Conservation (phyloP, 2,113 vertebrate genomes). For the Gymnorhina tibicen region DNA sequence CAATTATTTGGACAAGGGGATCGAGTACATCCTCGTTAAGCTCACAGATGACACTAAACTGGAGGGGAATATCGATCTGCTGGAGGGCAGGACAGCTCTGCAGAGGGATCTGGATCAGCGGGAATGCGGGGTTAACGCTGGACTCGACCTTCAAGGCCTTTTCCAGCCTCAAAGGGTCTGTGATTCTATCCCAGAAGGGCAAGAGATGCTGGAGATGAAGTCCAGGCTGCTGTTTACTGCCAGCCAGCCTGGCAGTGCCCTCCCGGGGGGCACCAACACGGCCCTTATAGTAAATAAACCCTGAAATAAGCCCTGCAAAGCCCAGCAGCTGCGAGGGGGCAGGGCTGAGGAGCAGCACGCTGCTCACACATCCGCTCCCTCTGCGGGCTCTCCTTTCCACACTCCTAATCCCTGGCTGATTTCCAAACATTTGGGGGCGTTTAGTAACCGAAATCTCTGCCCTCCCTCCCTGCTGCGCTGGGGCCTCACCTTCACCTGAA, state of each 20-base stretch:
- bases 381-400: not conserved
- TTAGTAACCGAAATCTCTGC: not conserved
- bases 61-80: not conserved
- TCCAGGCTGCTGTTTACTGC: not conserved
- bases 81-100: not conserved
- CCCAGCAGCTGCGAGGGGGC: not conserved
- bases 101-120: not conserved
- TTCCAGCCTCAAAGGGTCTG: not conserved
- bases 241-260: not conserved
- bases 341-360: not conserved
- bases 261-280: not conserved
- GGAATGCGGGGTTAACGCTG: not conserved
- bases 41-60: not conserved
- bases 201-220: not conserved
- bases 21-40: not conserved
- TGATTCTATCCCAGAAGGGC: not conserved
- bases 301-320: not conserved
- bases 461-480: not conserved
- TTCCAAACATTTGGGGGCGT: not conserved
- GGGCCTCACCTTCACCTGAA: not conserved
- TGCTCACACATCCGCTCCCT: not conserved
- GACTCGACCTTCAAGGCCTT: not conserved
- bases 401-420: not conserved
- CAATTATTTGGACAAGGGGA: not conserved
- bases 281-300: not conserved